These are phyloP conservation scores for Galemys pyrenaicus DNA, from an alignment of 2,113 vertebrate species.

Conservation along the genomic window DNA sequence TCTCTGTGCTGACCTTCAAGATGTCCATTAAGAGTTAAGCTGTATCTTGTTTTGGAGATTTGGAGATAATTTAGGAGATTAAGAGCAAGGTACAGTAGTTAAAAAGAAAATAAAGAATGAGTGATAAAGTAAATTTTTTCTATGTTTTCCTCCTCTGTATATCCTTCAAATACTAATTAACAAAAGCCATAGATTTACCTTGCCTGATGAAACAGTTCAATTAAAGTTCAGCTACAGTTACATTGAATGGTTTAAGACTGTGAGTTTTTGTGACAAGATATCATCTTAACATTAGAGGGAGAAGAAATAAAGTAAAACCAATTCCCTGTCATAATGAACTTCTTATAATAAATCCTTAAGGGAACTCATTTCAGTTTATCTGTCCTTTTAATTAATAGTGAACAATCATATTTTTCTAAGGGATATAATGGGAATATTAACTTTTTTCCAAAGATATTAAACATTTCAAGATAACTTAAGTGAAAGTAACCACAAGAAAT, in stretches of 20 bases:
- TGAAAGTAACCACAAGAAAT: not conserved
- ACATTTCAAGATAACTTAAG: not conserved
- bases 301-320: not conserved
- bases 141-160: not conserved
- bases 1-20: not conserved
- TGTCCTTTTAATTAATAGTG: not conserved
- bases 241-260: not conserved
- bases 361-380: not conserved
- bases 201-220: slow-evolving; percentile 49
- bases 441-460: not conserved
- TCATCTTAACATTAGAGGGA: slow-evolving; percentile 5
- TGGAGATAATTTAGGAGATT: slow-evolving; percentile 29
- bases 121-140: slow-evolving; percentile 40
- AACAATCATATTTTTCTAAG: slow-evolving; percentile 4
- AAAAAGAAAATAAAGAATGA: slow-evolving; percentile 35
- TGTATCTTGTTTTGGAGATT: not conserved
- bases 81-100: not conserved
- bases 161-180: slow-evolving; percentile 54
- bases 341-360: slow-evolving; percentile 18
- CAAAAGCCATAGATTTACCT: slow-evolving; percentile 23
- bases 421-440: not conserved
- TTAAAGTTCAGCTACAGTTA: slow-evolving; percentile 22
- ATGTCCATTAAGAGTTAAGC: slow-evolving; percentile 17
- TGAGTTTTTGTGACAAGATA: not conserved
- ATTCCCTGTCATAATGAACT: not conserved